A percentile compares a stretch with the other conserved stretches of the same genome.
Evolutionary conservation across 2,113 vertebrate species (phyloP).

Genomic region (Tragelaphus strepsiceros): DNA sequence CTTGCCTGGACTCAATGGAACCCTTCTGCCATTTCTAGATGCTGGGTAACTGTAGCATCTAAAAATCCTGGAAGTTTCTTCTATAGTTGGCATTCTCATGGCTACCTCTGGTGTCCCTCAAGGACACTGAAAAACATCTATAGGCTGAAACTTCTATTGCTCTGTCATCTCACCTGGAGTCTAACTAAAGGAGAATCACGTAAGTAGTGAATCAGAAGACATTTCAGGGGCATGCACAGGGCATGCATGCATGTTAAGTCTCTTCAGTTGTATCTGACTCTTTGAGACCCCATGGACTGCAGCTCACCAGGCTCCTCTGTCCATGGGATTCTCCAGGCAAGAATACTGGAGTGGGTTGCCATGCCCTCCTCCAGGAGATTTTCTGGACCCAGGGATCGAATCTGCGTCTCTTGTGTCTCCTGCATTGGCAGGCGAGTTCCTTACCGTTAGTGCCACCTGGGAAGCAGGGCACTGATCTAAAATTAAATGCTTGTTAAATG

Average conservation of each 20-base stretch:
- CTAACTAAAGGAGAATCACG: neutral
- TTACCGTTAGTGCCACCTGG: neutral
- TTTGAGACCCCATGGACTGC: neutral
- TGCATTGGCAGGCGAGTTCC: neutral
- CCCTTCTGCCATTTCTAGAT: neutral
- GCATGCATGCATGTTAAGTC: neutral
- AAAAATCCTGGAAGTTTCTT: neutral
- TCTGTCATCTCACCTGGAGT: neutral
- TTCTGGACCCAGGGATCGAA: neutral
- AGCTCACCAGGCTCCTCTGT: neutral
- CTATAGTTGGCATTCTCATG: neutral
- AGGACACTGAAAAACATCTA: neutral
- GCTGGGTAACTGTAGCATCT: neutral
- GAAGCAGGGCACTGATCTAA: neutral
- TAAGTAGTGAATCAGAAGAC: neutral
- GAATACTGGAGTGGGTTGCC: neutral
- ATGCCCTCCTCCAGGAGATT: neutral
- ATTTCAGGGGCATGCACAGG: neutral
- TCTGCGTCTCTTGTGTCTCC: neutral
- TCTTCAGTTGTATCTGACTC: neutral
- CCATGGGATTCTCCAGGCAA: neutral
- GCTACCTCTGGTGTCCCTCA: neutral
- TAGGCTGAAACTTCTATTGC: neutral
- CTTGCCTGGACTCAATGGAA: neutral
- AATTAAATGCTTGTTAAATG: neutral